These are phyloP conservation scores for Tyria jacobaeae DNA, from an alignment of 2,888 invertebrate species.

Conservation along the genomic window DNA sequence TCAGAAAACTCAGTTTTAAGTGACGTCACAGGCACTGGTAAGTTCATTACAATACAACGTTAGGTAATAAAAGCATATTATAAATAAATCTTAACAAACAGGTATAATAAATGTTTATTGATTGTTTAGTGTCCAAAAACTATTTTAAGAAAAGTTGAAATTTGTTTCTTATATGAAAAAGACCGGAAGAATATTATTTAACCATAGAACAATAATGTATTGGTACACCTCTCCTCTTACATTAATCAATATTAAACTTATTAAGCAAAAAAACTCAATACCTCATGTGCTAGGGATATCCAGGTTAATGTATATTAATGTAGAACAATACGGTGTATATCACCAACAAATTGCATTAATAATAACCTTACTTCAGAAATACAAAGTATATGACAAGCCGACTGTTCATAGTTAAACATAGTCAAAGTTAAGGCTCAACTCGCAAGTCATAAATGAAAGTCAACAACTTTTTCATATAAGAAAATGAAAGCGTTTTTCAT, in stretches of 20 bases:
- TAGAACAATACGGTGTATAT: too few relatives aligned
- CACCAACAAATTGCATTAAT: background rate
- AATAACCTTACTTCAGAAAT: too few relatives aligned
- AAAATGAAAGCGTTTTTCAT: background rate
- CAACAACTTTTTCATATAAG: background rate
- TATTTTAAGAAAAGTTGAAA: background rate
- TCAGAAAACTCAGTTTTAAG: constrained; percentile 68
- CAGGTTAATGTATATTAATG: too few relatives aligned
- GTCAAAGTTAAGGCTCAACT: background rate
- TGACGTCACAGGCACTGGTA: constrained; percentile 64
- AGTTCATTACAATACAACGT: constrained; percentile 26
- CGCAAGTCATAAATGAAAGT: background rate
- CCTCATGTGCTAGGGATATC: too few relatives aligned
- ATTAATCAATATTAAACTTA: too few relatives aligned
- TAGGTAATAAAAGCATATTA: background rate
- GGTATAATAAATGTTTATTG: too few relatives aligned
- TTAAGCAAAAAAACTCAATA: too few relatives aligned
- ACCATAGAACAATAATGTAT: background rate
- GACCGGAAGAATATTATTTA: too few relatives aligned
- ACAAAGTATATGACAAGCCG: background rate
- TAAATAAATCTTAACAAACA: too few relatives aligned
- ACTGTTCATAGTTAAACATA: background rate
- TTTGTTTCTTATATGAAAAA: too few relatives aligned
- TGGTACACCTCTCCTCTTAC: too few relatives aligned
- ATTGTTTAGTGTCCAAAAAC: background rate